Evolutionary conservation across 2,797 vertebrate species (phyloP).

Genomic region (Hyperoplus lanceolatus): DNA sequence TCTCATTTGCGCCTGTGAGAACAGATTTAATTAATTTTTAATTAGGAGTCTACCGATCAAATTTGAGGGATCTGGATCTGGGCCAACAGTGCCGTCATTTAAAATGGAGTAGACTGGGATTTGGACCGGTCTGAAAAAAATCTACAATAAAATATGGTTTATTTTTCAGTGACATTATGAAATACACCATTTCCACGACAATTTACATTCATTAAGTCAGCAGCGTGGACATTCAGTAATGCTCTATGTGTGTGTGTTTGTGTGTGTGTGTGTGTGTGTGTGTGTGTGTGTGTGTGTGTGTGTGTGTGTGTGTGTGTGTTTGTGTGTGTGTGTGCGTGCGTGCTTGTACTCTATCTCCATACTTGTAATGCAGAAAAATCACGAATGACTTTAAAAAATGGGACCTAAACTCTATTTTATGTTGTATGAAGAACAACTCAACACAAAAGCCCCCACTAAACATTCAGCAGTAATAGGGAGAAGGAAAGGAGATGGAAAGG

Average conservation of each 20-base stretch:
- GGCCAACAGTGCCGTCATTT: neutral
- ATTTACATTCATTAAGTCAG: slow-evolving; percentile 3
- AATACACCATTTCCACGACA: neutral
- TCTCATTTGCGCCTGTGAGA: neutral
- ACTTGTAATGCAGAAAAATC: neutral
- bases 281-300: too few species aligned
- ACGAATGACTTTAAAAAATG: neutral
- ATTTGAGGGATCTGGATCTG: neutral
- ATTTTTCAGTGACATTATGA: neutral
- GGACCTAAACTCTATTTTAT: neutral
- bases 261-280: too few species aligned
- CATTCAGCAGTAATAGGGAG: neutral
- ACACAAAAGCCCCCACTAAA: neutral
- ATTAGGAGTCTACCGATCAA: neutral
- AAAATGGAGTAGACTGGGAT: neutral
- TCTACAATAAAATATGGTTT: neutral
- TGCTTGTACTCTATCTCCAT: neutral
- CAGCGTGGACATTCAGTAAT: neutral
- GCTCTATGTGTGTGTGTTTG: too few species aligned
- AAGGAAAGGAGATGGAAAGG: neutral
- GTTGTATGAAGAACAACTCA: neutral
- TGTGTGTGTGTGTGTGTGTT: too few species aligned
- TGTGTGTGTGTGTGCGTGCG: too few species aligned
- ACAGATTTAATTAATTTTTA: neutral
- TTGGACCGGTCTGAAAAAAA: neutral